phyloP scores from a whole-genome alignment of 2,113 vertebrate genomes.

The Nanorana parkeri region DNA sequence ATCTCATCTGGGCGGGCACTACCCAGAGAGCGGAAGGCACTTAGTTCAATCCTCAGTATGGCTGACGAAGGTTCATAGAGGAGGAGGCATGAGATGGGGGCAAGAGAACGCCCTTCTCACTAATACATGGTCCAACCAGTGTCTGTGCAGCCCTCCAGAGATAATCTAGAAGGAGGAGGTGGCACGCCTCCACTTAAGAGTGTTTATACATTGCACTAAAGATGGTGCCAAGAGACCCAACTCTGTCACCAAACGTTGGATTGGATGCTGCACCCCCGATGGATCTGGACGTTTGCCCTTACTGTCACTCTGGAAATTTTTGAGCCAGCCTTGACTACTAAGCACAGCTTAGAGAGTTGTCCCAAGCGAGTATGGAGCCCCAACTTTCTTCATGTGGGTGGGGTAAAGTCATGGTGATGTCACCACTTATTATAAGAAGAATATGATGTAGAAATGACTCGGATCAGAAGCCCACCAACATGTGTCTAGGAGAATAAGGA shows the following conservation, averaged over 20 bases:
- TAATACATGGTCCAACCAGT: neutral
- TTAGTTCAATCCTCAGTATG: slow-evolving; percentile 57
- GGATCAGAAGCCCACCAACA: slow-evolving; percentile 15
- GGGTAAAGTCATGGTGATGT: too few species aligned
- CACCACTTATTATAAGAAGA: neutral
- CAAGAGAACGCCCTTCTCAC: neutral
- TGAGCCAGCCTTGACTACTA: slow-evolving; percentile 4
- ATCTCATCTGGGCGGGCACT: slow-evolving; percentile 23
- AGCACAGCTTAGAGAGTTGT: neutral
- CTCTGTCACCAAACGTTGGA: neutral
- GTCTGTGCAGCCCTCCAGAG: neutral
- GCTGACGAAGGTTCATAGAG: slow-evolving; percentile 28
- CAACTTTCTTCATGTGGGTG: neutral
- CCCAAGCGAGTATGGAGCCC: neutral
- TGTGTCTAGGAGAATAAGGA: slow-evolving; percentile 25
- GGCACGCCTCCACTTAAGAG: neutral
- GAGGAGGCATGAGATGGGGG: slow-evolving; percentile 32
- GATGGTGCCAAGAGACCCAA: neutral
- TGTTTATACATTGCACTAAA: neutral
- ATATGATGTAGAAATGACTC: slow-evolving; percentile 12
- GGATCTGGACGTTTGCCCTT: neutral
- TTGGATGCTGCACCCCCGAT: neutral
- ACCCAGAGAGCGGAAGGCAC: slow-evolving; percentile 51
- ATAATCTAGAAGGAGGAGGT: neutral
- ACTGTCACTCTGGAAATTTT: neutral